Evolutionary conservation across 2,113 vertebrate species (phyloP).

Genomic region (Apus apus): DNA sequence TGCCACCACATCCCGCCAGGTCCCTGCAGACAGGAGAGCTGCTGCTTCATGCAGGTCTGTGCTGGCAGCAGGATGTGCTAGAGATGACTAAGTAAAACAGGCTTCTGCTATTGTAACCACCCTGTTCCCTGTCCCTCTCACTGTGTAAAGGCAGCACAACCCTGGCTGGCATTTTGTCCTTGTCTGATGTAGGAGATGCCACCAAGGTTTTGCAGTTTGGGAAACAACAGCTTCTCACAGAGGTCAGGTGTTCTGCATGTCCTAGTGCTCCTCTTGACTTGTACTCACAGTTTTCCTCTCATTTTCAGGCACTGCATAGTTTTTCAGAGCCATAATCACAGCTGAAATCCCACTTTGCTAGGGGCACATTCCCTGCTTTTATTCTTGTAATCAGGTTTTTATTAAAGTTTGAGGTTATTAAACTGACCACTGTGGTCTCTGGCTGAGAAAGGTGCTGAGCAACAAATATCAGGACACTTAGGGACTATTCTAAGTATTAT

Average conservation of each 20-base stretch:
- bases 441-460: not conserved
- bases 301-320: not conserved
- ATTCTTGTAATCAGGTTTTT: not conserved
- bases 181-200: not conserved
- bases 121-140: not conserved
- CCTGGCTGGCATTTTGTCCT: not conserved
- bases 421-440: not conserved
- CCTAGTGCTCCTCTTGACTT: not conserved
- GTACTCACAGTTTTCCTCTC: rapidly evolving
- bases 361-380: not conserved
- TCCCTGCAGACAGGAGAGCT: not conserved
- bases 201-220: not conserved
- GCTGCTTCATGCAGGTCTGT: not conserved
- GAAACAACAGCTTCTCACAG: not conserved
- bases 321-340: not conserved
- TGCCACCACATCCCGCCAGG: rapidly evolving
- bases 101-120: not conserved
- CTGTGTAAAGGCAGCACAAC: not conserved
- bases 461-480: not conserved
- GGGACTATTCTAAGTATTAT: not conserved
- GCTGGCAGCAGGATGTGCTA: not conserved
- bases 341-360: not conserved
- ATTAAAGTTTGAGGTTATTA: not conserved
- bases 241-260: not conserved
- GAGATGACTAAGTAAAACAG: not conserved